A percentile compares a stretch with the other conserved stretches of the same genome.
These are phyloP conservation scores for Acanthosepion esculentum DNA, from an alignment of 2,888 invertebrate genomes.

Conservation along the genomic window DNA sequence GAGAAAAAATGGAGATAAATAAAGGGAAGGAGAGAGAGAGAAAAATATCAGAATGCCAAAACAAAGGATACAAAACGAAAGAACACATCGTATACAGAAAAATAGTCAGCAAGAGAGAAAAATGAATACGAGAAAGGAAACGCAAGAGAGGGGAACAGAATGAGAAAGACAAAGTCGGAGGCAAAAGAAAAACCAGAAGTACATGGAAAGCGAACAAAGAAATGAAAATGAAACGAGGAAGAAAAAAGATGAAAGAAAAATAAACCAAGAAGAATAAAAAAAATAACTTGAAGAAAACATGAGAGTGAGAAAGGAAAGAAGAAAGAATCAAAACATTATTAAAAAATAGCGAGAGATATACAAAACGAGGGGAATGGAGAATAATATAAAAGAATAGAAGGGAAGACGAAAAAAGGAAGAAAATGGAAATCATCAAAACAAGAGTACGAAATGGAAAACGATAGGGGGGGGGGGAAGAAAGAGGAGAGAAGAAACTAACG, in stretches of 20 bases:
- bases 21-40: not conserved
- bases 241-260: too few species aligned
- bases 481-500: not conserved
- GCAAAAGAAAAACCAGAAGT: not conserved
- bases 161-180: not conserved
- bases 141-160: too few species aligned
- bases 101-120: not conserved
- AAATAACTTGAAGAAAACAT: not conserved
- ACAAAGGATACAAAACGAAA: not conserved
- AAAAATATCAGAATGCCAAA: not conserved
- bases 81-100: not conserved
- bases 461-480: accelerated
- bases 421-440: too few species aligned
- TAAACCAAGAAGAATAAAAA: too few species aligned
- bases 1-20: not conserved
- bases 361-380: too few species aligned
- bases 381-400: not conserved
- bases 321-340: not conserved
- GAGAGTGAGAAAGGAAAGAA: not conserved
- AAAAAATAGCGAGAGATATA: too few species aligned
- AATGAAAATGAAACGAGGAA: not conserved
- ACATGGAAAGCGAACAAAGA: not conserved
- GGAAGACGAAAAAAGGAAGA: not conserved
- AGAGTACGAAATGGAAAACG: not conserved
- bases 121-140: not conserved